Evolutionary conservation across 2,113 vertebrate species (phyloP).

Genomic region (Rhineura floridana): DNA sequence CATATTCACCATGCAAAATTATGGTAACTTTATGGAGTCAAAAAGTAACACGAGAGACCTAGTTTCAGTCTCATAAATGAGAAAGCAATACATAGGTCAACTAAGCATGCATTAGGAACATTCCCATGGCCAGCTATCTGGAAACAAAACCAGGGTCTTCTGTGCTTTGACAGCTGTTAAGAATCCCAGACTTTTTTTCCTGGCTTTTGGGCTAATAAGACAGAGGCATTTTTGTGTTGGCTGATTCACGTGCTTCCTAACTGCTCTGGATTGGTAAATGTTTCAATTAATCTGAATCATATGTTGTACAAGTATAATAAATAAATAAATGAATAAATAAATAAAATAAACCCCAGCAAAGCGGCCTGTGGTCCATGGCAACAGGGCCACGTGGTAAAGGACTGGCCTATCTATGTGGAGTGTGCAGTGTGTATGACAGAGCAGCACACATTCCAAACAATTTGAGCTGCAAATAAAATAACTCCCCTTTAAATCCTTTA

Average conservation of each 20-base stretch:
- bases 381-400: neutral
- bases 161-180: neutral
- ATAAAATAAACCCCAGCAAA: neutral
- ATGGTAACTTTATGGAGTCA: neutral
- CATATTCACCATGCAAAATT: neutral
- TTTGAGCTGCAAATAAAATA: neutral
- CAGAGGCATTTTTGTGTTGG: neutral
- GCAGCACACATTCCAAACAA: neutral
- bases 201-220: neutral
- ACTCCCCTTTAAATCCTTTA: neutral
- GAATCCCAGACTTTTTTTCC: neutral
- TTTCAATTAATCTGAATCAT: neutral
- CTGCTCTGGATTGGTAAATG: neutral
- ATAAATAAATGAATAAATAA: too few relatives aligned
- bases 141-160: neutral
- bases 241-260: neutral
- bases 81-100: neutral
- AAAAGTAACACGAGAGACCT: neutral
- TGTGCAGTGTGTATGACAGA: neutral
- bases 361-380: neutral
- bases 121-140: neutral
- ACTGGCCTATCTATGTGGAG: neutral
- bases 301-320: neutral
- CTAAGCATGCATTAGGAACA: neutral
- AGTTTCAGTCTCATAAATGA: neutral